Conservation (phyloP, 2,888 invertebrate species). For the Cyaniris semiargus region DNA sequence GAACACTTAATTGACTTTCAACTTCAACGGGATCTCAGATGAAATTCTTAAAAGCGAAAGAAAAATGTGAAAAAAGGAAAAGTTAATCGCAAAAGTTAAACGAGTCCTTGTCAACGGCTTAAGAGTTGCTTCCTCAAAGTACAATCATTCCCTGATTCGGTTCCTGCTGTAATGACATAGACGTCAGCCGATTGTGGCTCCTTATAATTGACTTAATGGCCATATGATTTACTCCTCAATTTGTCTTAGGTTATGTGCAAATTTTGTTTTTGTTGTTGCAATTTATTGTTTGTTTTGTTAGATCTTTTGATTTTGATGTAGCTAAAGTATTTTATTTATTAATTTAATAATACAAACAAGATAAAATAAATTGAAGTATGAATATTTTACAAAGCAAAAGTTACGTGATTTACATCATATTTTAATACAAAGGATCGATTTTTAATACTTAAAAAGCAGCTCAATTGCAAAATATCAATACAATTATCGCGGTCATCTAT, state of each 20-base stretch:
- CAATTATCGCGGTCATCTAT: too few relatives aligned
- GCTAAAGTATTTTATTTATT: too few relatives aligned
- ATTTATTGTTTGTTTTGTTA: too few relatives aligned
- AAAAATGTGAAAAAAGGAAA: conserved; percentile 49
- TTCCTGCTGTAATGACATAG: conserved; percentile 42
- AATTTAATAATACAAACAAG: too few relatives aligned
- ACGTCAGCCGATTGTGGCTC: not conserved
- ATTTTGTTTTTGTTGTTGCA: too few relatives aligned
- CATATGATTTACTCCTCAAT: not conserved
- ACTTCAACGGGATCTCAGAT: conserved; percentile 35
- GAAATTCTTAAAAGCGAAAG: conserved; percentile 35
- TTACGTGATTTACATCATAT: too few relatives aligned
- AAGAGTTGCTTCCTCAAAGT: conserved; percentile 50
- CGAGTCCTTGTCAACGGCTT: conserved; percentile 61
- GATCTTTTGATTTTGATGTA: too few relatives aligned
- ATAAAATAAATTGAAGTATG: too few relatives aligned
- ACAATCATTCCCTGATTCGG: conserved; percentile 42
- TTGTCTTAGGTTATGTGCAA: not conserved
- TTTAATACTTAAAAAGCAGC: too few relatives aligned
- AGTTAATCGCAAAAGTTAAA: conserved; percentile 64
- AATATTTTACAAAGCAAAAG: too few relatives aligned
- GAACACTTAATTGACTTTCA: conserved; percentile 39
- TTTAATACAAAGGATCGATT: too few relatives aligned
- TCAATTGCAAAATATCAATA: too few relatives aligned
- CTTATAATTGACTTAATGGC: not conserved